A percentile compares a stretch with the other conserved stretches of the same genome.
Evolutionary conservation across 1,140 invertebrate species (phyloP).

Genomic region (Pteromalus puparum): DNA sequence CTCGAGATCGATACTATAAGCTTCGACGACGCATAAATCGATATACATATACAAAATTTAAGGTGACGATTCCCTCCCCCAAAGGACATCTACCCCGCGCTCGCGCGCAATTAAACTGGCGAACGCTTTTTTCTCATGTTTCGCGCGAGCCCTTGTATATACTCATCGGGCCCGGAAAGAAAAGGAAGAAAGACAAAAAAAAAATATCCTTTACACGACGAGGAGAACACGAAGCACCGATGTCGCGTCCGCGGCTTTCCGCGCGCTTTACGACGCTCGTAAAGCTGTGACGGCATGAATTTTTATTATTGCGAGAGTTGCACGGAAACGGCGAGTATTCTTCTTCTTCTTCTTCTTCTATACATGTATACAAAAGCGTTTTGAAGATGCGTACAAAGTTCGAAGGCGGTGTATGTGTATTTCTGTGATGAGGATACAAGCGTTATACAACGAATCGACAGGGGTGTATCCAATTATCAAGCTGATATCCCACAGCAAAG

Average conservation of each 20-base stretch:
- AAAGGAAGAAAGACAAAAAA: background rate
- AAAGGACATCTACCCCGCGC: background rate
- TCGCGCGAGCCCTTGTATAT: background rate
- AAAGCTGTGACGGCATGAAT: slow-evolving; percentile 52
- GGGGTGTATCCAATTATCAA: slow-evolving; percentile 24
- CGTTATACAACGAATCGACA: background rate
- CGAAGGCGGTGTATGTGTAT: background rate
- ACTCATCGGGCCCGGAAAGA: background rate
- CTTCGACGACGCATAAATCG: too few relatives aligned
- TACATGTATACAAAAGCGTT: slow-evolving; percentile 30
- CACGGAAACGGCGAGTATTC: background rate
- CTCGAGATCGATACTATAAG: background rate
- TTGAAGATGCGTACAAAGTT: slow-evolving; percentile 10
- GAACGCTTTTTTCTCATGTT: background rate
- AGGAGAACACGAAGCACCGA: slow-evolving; percentile 9
- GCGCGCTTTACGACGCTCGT: slow-evolving; percentile 51
- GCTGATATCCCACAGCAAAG: background rate
- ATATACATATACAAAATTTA: too few relatives aligned
- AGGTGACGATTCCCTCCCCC: background rate
- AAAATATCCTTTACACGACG: slow-evolving; percentile 12
- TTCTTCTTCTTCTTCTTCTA: background rate
- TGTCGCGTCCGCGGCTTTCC: slow-evolving; percentile 47
- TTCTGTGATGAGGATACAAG: background rate
- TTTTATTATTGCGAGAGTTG: slow-evolving; percentile 54
- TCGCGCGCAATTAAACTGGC: background rate